phyloP scores from a whole-genome alignment of 2,888 invertebrate species.

The Trypoxylon attenuatum region DNA sequence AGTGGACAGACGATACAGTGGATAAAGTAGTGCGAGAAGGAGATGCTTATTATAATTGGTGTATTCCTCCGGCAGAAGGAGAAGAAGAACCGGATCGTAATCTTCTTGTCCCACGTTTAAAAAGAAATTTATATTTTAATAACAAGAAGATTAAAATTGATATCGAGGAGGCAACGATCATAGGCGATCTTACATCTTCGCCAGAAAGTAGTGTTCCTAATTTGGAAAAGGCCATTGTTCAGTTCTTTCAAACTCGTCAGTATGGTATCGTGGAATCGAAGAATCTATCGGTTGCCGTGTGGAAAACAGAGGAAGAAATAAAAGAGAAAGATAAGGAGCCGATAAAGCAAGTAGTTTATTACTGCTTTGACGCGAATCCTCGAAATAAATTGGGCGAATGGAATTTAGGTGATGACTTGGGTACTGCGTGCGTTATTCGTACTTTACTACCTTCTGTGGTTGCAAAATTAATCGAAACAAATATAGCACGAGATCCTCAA shows the following conservation, averaged over 20 bases:
- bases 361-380: constrained; percentile 75
- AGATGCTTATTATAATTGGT: constrained; percentile 72
- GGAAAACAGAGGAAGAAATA: constrained; percentile 70
- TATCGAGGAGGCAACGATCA: constrained; percentile 63
- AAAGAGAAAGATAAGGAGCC: constrained; percentile 40
- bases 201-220: constrained; percentile 57
- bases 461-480: constrained; percentile 67
- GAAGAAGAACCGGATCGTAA: constrained; percentile 50
- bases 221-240: constrained; percentile 65
- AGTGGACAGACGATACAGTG: constrained; percentile 70
- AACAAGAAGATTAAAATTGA: constrained; percentile 69
- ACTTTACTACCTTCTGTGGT: constrained; percentile 66
- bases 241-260: constrained; percentile 69
- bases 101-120: constrained; percentile 65
- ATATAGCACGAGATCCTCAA: constrained; percentile 35
- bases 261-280: constrained; percentile 72
- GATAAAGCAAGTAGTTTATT: constrained; percentile 64
- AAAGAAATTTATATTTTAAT: constrained; percentile 67
- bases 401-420: constrained; percentile 28
- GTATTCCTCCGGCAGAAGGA: constrained; percentile 43
- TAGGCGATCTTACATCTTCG: constrained; percentile 68
- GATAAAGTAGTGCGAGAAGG: constrained; percentile 74
- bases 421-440: constrained; percentile 71
- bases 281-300: constrained; percentile 71
- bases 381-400: constrained; percentile 62